These are phyloP conservation scores for Cheumatopsyche charites DNA, from an alignment of 1,140 invertebrate genomes.

Conservation along the genomic window DNA sequence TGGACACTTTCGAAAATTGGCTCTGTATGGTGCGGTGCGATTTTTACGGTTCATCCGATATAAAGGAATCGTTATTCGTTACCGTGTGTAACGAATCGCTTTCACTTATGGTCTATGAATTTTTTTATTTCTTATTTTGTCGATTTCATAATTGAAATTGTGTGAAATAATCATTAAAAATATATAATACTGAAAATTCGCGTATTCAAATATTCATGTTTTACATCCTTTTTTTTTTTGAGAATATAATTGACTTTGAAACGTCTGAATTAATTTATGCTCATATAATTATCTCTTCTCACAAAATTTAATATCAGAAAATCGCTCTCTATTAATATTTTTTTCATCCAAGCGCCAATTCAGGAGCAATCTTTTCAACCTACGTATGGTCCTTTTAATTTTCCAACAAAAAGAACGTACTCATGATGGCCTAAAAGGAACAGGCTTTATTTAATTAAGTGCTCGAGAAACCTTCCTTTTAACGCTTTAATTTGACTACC, in stretches of 20 bases:
- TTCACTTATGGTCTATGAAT: background rate
- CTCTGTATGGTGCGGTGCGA: background rate
- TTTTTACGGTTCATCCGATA: conserved; percentile 13
- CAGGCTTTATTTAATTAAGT: background rate
- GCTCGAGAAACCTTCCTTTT: conserved; percentile 5
- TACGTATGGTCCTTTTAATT: background rate
- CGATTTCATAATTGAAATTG: no score
- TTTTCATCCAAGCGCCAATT: no score
- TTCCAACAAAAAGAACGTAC: conserved; percentile 1
- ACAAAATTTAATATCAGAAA: no score
- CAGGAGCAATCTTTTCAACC: no score
- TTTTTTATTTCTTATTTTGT: conserved; percentile 19
- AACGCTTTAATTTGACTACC: background rate
- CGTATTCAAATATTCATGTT: no score
- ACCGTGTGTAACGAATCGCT: conserved; percentile 29
- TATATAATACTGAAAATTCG: no score
- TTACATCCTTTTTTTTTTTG: no score
- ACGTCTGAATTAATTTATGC: no score
- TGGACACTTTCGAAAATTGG: conserved; percentile 22
- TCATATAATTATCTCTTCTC: no score
- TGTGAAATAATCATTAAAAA: no score
- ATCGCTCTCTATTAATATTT: no score
- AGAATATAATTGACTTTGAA: no score
- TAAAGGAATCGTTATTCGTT: conserved; percentile 7
- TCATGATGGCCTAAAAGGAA: background rate